These are phyloP conservation scores for Euura lappo DNA, from an alignment of 1,140 invertebrate genomes.

Conservation along the genomic window DNA sequence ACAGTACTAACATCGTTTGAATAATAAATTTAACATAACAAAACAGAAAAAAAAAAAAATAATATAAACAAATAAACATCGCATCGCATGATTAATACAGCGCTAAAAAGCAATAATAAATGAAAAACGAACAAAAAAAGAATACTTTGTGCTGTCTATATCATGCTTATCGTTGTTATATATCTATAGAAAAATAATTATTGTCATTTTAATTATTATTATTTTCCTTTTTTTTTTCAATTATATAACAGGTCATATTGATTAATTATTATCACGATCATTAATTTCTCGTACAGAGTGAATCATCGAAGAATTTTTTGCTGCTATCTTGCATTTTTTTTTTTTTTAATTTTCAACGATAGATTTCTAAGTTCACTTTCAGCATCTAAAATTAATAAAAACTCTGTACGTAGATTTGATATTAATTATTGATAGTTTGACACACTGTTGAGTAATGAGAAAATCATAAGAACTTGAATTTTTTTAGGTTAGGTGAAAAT, in stretches of 20 bases:
- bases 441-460: not conserved
- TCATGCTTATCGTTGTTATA: not conserved
- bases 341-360: not conserved
- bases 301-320: not conserved
- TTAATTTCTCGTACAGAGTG: not conserved
- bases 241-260: not conserved
- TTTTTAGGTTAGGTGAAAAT: no score
- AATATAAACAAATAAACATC: no score
- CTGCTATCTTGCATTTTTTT: not conserved
- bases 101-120: no score
- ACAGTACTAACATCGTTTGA: not conserved
- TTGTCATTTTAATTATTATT: no score
- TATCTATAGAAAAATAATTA: no score
- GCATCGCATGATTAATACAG: no score
- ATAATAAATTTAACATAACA: no score
- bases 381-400: not conserved
- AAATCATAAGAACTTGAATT: not conserved
- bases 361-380: not conserved
- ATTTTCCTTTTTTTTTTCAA: not conserved
- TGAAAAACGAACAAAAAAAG: no score
- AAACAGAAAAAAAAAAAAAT: no score
- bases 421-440: not conserved
- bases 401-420: not conserved
- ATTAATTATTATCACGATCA: not conserved
- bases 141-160: not conserved